These are phyloP conservation scores for Bombus affinis DNA, from an alignment of 1,140 invertebrate genomes.

Conservation along the genomic window DNA sequence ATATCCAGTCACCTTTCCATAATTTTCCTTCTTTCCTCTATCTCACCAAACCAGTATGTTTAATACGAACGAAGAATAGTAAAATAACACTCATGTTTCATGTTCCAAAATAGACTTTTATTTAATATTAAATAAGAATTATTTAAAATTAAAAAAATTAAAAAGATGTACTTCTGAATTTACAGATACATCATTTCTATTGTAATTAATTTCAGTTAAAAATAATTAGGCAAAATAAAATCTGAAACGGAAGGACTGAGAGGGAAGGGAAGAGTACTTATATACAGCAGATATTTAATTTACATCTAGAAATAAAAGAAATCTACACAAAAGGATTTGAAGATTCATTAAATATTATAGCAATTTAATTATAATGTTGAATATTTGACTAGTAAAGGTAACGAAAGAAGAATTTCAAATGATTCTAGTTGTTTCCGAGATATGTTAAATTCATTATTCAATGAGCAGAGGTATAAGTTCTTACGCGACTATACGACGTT, in stretches of 20 bases:
- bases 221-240: no score
- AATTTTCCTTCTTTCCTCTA: neutral
- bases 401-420: no score
- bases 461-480: neutral
- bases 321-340: neutral
- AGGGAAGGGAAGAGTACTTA: no score
- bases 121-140: no score
- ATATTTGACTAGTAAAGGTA: neutral
- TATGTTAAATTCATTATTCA: neutral
- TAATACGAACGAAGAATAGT: neutral
- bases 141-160: no score
- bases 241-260: no score
- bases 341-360: neutral
- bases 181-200: no score
- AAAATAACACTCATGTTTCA: neutral
- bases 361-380: neutral
- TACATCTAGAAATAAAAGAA: neutral
- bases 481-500: neutral
- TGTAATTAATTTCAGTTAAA: no score
- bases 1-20: conserved; percentile 15
- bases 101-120: neutral
- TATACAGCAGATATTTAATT: neutral
- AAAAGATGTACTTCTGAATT: no score
- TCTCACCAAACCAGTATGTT: neutral
- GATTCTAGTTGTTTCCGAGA: no score